These are phyloP conservation scores for Euura saliciscinereae DNA, from an alignment of 1,140 invertebrate genomes.

Conservation along the genomic window DNA sequence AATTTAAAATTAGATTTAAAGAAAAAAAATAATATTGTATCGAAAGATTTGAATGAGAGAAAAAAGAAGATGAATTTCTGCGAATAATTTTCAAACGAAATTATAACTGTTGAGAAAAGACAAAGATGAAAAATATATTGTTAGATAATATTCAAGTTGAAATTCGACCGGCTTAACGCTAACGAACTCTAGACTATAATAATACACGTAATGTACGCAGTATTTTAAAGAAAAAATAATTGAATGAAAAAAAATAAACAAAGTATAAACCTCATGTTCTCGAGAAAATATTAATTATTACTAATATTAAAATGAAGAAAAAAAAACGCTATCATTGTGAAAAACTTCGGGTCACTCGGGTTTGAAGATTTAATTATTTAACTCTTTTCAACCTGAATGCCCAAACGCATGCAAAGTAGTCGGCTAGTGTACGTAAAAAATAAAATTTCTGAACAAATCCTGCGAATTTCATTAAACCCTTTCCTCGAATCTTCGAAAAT, in stretches of 20 bases:
- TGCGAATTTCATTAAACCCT: neutral
- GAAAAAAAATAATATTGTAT: no score
- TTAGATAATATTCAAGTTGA: neutral
- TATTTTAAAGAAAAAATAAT: slow-evolving; percentile 44
- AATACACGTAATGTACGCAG: slow-evolving; percentile 50
- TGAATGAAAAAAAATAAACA: slow-evolving; percentile 6
- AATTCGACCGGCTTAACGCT: slow-evolving; percentile 45
- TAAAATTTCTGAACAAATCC: slow-evolving; percentile 58
- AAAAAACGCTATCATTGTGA: slow-evolving; percentile 36
- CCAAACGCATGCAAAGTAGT: slow-evolving; percentile 54
- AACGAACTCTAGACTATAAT: slow-evolving; percentile 42
- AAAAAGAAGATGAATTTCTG: no score
- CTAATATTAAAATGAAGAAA: neutral
- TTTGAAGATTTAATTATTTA: slow-evolving; percentile 15
- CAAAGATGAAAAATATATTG: neutral
- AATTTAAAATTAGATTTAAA: no score
- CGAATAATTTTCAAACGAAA: neutral
- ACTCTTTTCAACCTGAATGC: slow-evolving; percentile 41
- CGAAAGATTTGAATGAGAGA: no score
- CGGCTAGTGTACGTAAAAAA: slow-evolving; percentile 60
- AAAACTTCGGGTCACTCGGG: slow-evolving; percentile 30
- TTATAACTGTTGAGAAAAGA: neutral
- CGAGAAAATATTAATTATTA: no score
- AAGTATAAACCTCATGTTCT: slow-evolving; percentile 21
- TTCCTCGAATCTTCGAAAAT: no score